Evolutionary conservation across 2,888 invertebrate genomes (phyloP).

Genomic region (Melieria picta): DNA sequence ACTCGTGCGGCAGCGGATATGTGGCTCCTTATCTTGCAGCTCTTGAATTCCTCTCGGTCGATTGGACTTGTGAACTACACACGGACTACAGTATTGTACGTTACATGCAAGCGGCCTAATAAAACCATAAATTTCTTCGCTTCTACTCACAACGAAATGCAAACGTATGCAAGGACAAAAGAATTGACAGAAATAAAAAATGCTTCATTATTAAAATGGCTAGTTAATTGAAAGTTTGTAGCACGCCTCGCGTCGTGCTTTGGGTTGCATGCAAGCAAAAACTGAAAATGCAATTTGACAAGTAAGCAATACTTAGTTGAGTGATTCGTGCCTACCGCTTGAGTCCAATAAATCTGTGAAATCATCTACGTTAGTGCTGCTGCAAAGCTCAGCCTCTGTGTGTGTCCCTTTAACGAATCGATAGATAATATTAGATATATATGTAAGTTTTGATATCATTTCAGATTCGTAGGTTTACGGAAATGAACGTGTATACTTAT

Average conservation of each 20-base stretch:
- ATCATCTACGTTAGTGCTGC: conserved; percentile 66
- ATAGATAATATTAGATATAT: neutral
- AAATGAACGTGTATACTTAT: no score
- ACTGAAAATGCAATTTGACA: neutral
- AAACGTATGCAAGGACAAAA: neutral
- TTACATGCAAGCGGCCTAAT: conserved; percentile 19
- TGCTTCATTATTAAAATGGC: conserved; percentile 2
- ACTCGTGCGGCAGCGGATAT: no score
- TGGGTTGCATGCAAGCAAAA: neutral
- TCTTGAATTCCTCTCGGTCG: no score
- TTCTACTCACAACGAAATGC: neutral
- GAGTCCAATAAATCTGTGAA: conserved; percentile 66
- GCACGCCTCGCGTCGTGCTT: neutral
- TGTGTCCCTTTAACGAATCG: conserved; percentile 42
- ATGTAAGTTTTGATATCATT: no score
- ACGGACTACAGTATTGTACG: neutral
- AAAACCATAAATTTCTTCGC: conserved; percentile 28
- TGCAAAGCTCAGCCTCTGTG: conserved; percentile 57
- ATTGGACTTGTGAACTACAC: no score
- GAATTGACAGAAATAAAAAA: neutral
- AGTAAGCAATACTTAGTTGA: neutral
- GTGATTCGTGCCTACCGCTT: conserved; percentile 64
- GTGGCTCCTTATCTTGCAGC: no score
- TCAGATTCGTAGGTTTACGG: no score
- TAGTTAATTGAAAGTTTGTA: conserved; percentile 13